Evolutionary conservation across 2,888 invertebrate genomes (phyloP).

Genomic region (Agriotes lineatus): DNA sequence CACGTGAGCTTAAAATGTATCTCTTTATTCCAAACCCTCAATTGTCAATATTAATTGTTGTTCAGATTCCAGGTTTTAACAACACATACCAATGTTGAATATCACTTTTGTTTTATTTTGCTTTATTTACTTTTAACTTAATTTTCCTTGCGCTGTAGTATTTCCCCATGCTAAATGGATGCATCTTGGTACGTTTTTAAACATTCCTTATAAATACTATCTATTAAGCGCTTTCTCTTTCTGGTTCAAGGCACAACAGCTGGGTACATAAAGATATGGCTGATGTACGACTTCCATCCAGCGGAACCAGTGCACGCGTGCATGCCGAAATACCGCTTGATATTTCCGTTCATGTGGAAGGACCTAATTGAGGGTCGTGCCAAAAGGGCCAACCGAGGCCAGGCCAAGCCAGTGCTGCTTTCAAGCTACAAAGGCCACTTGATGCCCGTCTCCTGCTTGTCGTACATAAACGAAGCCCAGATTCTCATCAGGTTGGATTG

Average conservation of each 20-base stretch:
- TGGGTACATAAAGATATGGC: slow-evolving; percentile 87
- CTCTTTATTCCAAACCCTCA: no score
- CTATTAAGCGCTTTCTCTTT: no score
- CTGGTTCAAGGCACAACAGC: slow-evolving; percentile 68
- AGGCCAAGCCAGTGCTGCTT: slow-evolving; percentile 75
- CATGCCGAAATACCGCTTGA: slow-evolving; percentile 74
- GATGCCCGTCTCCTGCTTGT: slow-evolving; percentile 75
- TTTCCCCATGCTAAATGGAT: no score
- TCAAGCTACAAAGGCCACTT: slow-evolving; percentile 81
- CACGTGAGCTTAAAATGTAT: no score
- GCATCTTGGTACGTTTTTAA: no score
- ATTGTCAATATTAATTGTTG: no score
- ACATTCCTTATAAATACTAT: no score
- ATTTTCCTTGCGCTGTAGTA: no score
- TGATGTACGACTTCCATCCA: slow-evolving; percentile 76
- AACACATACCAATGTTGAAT: no score
- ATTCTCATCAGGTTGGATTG: slow-evolving; percentile 76
- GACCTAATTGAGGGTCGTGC: slow-evolving; percentile 77
- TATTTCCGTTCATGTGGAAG: slow-evolving; percentile 81
- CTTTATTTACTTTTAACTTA: no score
- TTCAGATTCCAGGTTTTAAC: no score
- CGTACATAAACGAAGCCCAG: slow-evolving; percentile 75
- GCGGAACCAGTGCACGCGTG: slow-evolving; percentile 69
- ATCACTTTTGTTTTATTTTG: no score
- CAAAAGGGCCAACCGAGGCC: slow-evolving; percentile 73